phyloP scores from a whole-genome alignment of 2,888 invertebrate genomes.

The Anthophora plumipes region DNA sequence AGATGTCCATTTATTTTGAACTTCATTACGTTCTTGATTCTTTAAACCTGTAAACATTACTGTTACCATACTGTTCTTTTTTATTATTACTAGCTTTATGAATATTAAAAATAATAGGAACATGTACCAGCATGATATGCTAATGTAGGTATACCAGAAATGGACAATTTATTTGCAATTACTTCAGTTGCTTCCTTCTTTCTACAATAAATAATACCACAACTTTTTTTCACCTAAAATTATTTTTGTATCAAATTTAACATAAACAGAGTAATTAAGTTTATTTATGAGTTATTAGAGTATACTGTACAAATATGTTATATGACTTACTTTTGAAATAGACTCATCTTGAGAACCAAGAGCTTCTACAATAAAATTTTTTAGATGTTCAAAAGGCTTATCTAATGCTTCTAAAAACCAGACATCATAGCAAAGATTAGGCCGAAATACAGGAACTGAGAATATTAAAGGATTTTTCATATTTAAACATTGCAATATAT shows the following conservation, averaged over 20 bases:
- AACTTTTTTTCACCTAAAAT: slow-evolving; percentile 85
- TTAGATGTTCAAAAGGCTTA: slow-evolving; percentile 93
- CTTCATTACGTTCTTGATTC: slow-evolving; percentile 89
- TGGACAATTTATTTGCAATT: slow-evolving; percentile 91
- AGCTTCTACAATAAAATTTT: slow-evolving; percentile 89
- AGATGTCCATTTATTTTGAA: slow-evolving; percentile 96
- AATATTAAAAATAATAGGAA: slow-evolving; percentile 20
- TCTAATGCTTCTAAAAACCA: slow-evolving; percentile 93
- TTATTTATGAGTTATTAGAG: too few species aligned
- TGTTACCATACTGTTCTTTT: neutral
- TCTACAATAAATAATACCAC: slow-evolving; percentile 97
- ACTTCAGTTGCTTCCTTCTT: slow-evolving; percentile 96
- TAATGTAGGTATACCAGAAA: slow-evolving; percentile 90
- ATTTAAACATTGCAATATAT: slow-evolving; percentile 91
- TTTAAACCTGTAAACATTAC: slow-evolving; percentile 87
- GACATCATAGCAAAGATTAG: slow-evolving; percentile 98
- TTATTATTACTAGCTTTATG: neutral
- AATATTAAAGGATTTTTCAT: slow-evolving; percentile 90
- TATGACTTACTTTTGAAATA: slow-evolving; percentile 51
- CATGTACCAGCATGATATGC: slow-evolving; percentile 95
- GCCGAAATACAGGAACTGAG: slow-evolving; percentile 94
- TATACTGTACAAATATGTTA: neutral
- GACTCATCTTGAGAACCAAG: slow-evolving; percentile 86
- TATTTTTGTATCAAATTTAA: slow-evolving; percentile 7
- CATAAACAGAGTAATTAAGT: neutral